Conservation (phyloP, 2,888 invertebrate genomes). For the Atrina japonica region DNA sequence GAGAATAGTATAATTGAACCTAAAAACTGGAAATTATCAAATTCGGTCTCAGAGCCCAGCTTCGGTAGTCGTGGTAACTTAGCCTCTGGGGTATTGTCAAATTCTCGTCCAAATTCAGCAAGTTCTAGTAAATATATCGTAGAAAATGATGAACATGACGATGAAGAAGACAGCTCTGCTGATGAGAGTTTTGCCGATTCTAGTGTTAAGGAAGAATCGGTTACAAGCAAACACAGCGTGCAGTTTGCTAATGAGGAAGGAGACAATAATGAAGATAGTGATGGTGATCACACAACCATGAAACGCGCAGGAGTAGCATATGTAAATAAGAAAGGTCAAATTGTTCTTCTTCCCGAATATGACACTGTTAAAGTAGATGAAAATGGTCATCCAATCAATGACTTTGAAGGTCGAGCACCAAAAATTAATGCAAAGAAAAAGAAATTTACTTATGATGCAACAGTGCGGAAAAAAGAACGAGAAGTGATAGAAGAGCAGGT, state of each 20-base stretch:
- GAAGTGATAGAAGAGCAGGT: slow-evolving; percentile 46
- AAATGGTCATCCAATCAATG: slow-evolving; percentile 8
- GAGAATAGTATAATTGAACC: slow-evolving; percentile 52
- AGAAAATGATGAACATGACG: slow-evolving; percentile 39
- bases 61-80: slow-evolving; percentile 1
- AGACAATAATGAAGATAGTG: slow-evolving; percentile 49
- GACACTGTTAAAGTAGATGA: slow-evolving; percentile 41
- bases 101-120: slow-evolving; percentile 12
- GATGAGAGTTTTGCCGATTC: slow-evolving; percentile 24
- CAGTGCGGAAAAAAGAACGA: slow-evolving; percentile 53
- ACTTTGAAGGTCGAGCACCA: slow-evolving; percentile 47
- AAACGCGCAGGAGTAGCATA: slow-evolving; percentile 70
- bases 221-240: slow-evolving; percentile 28
- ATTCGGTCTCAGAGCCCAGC: slow-evolving; percentile 31
- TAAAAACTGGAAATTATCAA: slow-evolving; percentile 51
- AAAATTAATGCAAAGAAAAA: slow-evolving; percentile 64
- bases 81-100: slow-evolving; percentile 1
- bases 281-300: slow-evolving; percentile 45
- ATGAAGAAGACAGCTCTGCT: slow-evolving; percentile 21
- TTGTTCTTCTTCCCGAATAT: slow-evolving; percentile 62
- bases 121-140: slow-evolving; percentile 43
- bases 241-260: slow-evolving; percentile 37
- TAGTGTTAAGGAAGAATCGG: slow-evolving; percentile 42
- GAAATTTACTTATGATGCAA: slow-evolving; percentile 59
- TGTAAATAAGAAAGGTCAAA: slow-evolving; percentile 61